Base-by-base conservation (phyloP, 1,140 invertebrate genomes). In the Drosophila kurseongensis region DNA sequence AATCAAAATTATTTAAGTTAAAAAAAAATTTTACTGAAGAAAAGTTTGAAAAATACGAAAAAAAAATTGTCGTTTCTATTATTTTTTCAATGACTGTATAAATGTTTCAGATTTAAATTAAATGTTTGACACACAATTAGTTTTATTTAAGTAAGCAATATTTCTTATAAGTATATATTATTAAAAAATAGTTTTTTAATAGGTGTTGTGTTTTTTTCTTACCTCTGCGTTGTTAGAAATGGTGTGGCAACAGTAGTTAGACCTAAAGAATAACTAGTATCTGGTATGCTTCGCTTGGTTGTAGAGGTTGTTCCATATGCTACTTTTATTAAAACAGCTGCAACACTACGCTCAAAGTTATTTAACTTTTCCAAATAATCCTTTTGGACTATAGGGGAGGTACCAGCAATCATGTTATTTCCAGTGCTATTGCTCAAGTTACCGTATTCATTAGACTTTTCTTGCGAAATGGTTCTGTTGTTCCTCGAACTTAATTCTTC, bases 261-360 rank as follows among this genome's bases (percentile, higher is more conserved):
- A 3, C 93, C 94, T 14, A 94, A 93, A 36, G 94, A 92, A 76
- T 95, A 95, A 6, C 93, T 94, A 73, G 94, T 95, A 78, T 95
- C 94, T 3, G 94, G 94, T 60, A 95, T 95, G 67, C 94, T 95
- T 6, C 95, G 92, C 75, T 95, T 95, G 4, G 95, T 95, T 18
- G 91, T 92, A 5, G 91, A 92, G 4, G 95, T 95, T 36, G 94
- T 94, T 12, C 94, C 95, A 68, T 95, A 95, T 0, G 95, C 95
- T 10, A 95, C 95, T 91, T 95, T 95, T 62, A 94, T 95, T 57
- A 95, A 93, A 18, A 96, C 94, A 5, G 95, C 95, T 1, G 94
- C 95, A 4, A 95, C 93, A 68, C 94, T 95, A 54, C 95, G 94
- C 61, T 95, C 95, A 54, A 95, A 85, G 60, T 94, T 93, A 29